Evolutionary conservation across 92 coral and sea anemone genomes (phyloP), one percentile per base, ranked within the genome.

Genomic region (Plumapathes pennacea): DNA sequence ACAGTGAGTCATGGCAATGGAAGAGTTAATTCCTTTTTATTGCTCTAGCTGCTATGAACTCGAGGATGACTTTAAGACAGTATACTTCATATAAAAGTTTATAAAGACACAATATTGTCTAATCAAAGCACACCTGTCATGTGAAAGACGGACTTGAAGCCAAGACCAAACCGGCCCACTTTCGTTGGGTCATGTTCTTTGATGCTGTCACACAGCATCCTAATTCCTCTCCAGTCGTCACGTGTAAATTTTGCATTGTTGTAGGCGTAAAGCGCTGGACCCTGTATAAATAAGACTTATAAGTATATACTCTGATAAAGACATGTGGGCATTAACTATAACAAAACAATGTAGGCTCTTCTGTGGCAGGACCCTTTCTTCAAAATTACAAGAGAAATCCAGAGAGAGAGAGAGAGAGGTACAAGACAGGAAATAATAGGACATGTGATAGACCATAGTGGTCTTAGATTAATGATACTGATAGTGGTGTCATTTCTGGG

Each of bases 121-220:
- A 45, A 4, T 44, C 20, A 10, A 3, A 22, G 3, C 1, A 20
- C 48, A 78, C 85, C 85, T 43, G 85, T 78, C 80, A 78, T 47
- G 49, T 78, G 85, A 53, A 78, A 71, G 2, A 78, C 80, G 3
- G 85, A 78, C 57, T 78, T 78, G 32, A 78, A 78, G 11, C 85
- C 85, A 37, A 78, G 42, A 28, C 85, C 85, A 56, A 78, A 78
- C 18, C 80, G 80, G 27, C 85, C 85, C 27, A 78, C 85, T 45
- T 78, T 78, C 85, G 49, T 56, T 0, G 80, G 80, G 24, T 78
- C 85, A 14, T 71, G 51, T 14, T 48, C 85, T 38, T 78, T 78
- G 27, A 71, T 56, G 42, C 85, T 78, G 12, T 62, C 67, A 57
- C 74, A 37, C 56, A 78, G 46, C 63, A 62, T 40, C 3, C 79